Evolutionary conservation across 2,797 vertebrate genomes (phyloP), one percentile per base, ranked within the genome.

Genomic region (Melanotaenia boesemani): DNA sequence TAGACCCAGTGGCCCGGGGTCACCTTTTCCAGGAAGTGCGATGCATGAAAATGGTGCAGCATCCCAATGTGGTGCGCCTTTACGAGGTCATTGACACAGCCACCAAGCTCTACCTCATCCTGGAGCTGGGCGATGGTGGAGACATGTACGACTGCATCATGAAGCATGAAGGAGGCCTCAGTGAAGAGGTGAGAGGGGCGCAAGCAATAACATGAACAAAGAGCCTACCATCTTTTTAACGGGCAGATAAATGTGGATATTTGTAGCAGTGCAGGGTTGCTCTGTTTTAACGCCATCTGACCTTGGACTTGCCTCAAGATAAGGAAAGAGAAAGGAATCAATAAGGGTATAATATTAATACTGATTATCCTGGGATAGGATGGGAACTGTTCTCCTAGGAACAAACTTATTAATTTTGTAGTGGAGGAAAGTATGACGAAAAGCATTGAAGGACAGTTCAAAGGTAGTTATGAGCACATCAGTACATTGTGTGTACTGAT

Each of bases 71-170:
- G 46, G 98, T 99, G 62, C 96, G 98, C 6, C 95, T 99, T 2
- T 99, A 99, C 2, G 98, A 99, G 89, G 98, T 99, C 83, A 99
- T 99, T 32, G 98, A 99, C 92, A 99, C 98, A 0, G 97, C 98
- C 91, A 99, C 97, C 70, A 99, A 99, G 87, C 97, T 99, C 37
- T 99, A 99, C 89, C 96, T 99, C 80, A 99, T 99, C 89, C 91
- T 99, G 76, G 98, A 99, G 92, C 95, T 99, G 70, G 98, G 97
- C n/a, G 98, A 99, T 48, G 98, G 98, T 1, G 98, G 98, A 52
- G 98, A 99, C 88, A 98, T 99, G 98, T 99, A 98, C 70, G 98
- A 99, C 90, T 99, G 99, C 92, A 99, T 99, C 93, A 99, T 99
- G 98, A 99, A 98, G 82, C 97, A 98, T 0, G 98, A 99, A 74